Conservation (phyloP, 2,888 invertebrate species). For the Drosophila crucigera region DNA sequence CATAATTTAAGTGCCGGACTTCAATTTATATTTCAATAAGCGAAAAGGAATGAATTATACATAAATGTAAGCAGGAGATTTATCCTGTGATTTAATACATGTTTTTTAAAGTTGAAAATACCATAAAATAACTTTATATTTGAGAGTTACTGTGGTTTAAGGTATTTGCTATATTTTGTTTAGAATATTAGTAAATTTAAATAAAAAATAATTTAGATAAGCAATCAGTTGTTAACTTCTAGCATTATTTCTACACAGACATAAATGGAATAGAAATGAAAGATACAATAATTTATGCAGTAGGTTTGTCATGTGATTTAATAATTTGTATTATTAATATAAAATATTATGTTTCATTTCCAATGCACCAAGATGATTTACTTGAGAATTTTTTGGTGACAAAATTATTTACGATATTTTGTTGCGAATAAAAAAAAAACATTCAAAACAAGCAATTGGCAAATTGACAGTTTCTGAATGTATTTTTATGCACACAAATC, state of each 20-base stretch:
- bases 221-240: too few relatives aligned
- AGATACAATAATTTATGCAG: not conserved
- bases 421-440: not conserved
- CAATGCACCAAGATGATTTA: not conserved
- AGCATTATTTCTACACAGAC: too few relatives aligned
- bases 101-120: not conserved
- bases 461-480: not conserved
- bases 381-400: not conserved
- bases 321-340: not conserved
- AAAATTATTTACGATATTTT: not conserved
- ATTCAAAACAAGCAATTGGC: not conserved
- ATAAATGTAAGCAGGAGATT: not conserved
- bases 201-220: too few relatives aligned
- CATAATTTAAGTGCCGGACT: not conserved
- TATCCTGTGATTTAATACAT: not conserved
- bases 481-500: not conserved
- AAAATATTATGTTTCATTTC: not conserved
- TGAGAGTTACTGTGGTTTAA: not conserved
- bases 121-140: not conserved
- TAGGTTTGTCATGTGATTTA: not conserved
- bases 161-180: not conserved
- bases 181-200: too few relatives aligned
- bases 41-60: not conserved
- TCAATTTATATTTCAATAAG: not conserved
- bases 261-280: not conserved